Evolutionary conservation across 2,113 vertebrate genomes (phyloP), one percentile per base, ranked within the genome.

Genomic region (Fregetta grallaria): DNA sequence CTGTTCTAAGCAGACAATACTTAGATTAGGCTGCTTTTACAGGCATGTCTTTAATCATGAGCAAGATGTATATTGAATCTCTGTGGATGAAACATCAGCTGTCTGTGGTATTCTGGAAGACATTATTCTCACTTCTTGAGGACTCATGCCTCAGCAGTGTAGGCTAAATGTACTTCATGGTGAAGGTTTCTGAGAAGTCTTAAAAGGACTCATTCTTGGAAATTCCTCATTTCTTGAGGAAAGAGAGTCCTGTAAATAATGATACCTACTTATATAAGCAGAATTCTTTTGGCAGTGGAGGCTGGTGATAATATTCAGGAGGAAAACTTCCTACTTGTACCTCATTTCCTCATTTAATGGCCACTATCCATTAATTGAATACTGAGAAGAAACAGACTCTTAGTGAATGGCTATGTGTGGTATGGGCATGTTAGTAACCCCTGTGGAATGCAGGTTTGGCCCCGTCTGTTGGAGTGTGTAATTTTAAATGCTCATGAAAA

Each of bases 101-200:
- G 86, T 52, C 90, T 96, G 74, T 55, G 67, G 84, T 92, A 85
- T 86, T 95, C 84, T 95, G 97, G 91, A 95, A 95, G 86, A 79
- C 77, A 73, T 93, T 93, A 93, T 90, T 70, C 91, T 85, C 91
- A 85, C 88, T 93, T 92, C 53, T 92, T 36, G 59, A 87, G 80
- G 83, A 90, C 55, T 88, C 63, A 6, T 70, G 86, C 84, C 89
- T 82, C 77, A 79, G 80, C 80, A 89, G 61, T 40, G 62, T 44
- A 87, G 84, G 76, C 68, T 94, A 53, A 92, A 89, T 94, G 91
- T 94, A 84, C 86, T 94, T 82, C 66, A 84, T 72, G 77, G 77
- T 94, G 92, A 95, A 83, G 75, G 85, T 94, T 97, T 97, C 96
- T 97, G 74, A 95, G 96, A 96, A 96, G 94, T 95, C 83, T 95